A percentile compares a stretch with the other conserved stretches of the same genome.
Conservation (phyloP, 2,888 invertebrate genomes). For the Cryptus armator region DNA sequence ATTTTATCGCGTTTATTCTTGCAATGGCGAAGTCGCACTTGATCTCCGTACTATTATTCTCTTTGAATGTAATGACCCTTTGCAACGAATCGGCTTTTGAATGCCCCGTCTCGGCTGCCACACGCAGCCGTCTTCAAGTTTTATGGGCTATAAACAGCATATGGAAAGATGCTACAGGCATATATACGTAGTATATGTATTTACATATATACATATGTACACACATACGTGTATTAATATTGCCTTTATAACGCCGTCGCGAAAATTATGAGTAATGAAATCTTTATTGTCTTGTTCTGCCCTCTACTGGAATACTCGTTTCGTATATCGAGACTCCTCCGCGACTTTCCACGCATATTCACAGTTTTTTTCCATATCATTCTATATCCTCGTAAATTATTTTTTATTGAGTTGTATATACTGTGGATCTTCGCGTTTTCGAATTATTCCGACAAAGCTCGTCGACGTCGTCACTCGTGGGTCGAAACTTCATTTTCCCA, state of each 20-base stretch:
- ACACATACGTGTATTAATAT: slow-evolving; percentile 15
- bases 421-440: no score
- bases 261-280: slow-evolving; percentile 34
- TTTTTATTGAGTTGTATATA: no score
- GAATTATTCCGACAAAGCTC: no score
- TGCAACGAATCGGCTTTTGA: background rate
- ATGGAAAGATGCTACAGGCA: slow-evolving; percentile 6
- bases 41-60: background rate
- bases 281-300: slow-evolving; percentile 5
- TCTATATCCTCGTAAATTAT: no score
- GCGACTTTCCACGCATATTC: background rate
- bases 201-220: slow-evolving; percentile 1
- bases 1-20: background rate
- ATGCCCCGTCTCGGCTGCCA: background rate
- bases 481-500: no score
- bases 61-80: slow-evolving; percentile 14
- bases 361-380: no score
- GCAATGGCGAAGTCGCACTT: background rate
- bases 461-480: no score
- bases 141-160: slow-evolving; percentile 42
- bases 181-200: background rate
- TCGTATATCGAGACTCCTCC: background rate
- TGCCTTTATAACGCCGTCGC: slow-evolving; percentile 10
- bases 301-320: background rate
- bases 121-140: background rate